phyloP scores from a whole-genome alignment of 2,797 vertebrate genomes.

The Lacerta agilis region DNA sequence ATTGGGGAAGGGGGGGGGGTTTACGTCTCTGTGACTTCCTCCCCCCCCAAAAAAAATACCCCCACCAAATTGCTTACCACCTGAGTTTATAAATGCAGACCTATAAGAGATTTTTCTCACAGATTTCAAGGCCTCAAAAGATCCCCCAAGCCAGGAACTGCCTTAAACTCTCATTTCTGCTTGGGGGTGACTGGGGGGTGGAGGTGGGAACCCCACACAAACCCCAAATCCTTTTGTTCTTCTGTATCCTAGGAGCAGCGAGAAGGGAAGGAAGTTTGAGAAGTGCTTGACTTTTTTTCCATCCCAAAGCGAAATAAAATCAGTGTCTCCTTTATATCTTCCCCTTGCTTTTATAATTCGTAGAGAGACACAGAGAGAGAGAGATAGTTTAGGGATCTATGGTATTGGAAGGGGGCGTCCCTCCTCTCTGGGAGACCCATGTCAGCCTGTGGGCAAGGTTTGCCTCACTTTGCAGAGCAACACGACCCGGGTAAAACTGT shows the following conservation, averaged over 20 bases:
- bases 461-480: too few relatives aligned
- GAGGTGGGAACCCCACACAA: not conserved
- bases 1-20: not conserved
- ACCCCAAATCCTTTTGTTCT: constrained; percentile 8
- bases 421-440: too few relatives aligned
- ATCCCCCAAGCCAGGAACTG: not conserved
- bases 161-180: not conserved
- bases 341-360: too few relatives aligned
- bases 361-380: too few relatives aligned
- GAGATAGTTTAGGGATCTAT: too few relatives aligned
- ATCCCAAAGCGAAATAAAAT: too few relatives aligned
- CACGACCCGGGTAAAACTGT: not conserved
- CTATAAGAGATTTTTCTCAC: not conserved
- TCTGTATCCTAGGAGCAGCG: not conserved
- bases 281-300: not conserved
- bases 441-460: not conserved
- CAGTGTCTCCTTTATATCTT: too few relatives aligned
- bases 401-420: too few relatives aligned
- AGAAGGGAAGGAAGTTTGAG: not conserved
- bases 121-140: not conserved
- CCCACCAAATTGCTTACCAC: not conserved
- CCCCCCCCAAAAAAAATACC: too few relatives aligned
- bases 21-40: not conserved
- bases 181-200: not conserved
- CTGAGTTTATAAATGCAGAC: not conserved